These are phyloP conservation scores for Leptopilina drosophilae DNA, from an alignment of 2,888 invertebrate species.

Conservation along the genomic window DNA sequence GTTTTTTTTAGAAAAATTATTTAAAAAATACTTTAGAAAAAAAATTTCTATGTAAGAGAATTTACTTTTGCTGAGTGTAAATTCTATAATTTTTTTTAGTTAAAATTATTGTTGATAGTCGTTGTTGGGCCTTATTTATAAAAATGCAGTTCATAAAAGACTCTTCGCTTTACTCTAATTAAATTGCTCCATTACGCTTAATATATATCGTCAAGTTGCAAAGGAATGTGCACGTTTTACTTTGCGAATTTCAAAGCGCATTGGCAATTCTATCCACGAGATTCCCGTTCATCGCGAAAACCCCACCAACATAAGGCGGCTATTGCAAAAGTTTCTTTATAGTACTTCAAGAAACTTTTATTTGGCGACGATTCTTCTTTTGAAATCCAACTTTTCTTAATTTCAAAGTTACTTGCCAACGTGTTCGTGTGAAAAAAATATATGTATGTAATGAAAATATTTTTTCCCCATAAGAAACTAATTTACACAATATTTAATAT, in stretches of 20 bases:
- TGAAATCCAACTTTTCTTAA: conserved; percentile 12
- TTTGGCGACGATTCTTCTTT: conserved; percentile 8
- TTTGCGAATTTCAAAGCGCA: conserved; percentile 32
- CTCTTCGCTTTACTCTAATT: conserved; percentile 17
- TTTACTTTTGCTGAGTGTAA: too few relatives aligned
- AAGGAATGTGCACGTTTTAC: conserved; percentile 36
- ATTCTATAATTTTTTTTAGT: background rate
- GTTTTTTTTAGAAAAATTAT: too few relatives aligned
- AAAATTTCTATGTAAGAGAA: too few relatives aligned
- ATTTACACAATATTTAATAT: background rate
- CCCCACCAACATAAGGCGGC: conserved; percentile 6
- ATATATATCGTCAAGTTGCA: conserved; percentile 18
- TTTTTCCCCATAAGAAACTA: background rate
- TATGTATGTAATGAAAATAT: background rate
- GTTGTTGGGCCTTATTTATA: background rate
- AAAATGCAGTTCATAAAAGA: background rate
- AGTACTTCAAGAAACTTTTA: conserved; percentile 26
- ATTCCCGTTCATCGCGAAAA: conserved; percentile 36
- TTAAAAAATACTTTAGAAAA: too few relatives aligned
- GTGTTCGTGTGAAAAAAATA: background rate
- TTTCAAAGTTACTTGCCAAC: background rate
- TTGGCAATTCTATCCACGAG: conserved; percentile 39
- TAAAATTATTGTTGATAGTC: background rate
- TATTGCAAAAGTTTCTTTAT: conserved; percentile 39
- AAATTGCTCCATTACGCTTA: conserved; percentile 19